Conservation (phyloP, 2,888 invertebrate genomes). For the Toxonevra muliebris region DNA sequence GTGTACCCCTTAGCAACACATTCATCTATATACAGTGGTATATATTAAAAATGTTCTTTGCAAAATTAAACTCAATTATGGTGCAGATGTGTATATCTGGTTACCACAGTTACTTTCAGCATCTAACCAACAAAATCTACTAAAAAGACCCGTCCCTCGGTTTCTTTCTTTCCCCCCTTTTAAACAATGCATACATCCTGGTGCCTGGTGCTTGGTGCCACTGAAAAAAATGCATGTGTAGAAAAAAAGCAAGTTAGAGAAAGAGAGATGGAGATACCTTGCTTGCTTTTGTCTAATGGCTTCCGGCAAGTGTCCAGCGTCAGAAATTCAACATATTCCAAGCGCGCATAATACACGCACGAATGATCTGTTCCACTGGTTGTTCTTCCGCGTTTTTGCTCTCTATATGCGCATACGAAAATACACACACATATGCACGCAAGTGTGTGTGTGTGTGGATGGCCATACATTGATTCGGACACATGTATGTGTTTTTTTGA, state of each 20-base stretch:
- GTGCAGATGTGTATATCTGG: too few relatives aligned
- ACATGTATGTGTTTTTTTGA: neutral
- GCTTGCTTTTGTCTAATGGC: constrained; percentile 25
- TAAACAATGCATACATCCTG: neutral
- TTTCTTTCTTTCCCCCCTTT: neutral
- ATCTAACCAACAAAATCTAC: too few relatives aligned
- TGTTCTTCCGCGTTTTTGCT: constrained; percentile 20
- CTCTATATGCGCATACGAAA: constrained; percentile 11
- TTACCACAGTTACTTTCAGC: too few relatives aligned
- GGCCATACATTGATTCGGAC: constrained; percentile 4
- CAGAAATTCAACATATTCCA: constrained; percentile 8
- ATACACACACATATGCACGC: neutral
- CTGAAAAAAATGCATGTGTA: neutral
- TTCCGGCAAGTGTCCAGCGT: constrained; percentile 29
- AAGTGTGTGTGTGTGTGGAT: neutral
- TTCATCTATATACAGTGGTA: too few relatives aligned
- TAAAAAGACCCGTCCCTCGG: too few relatives aligned
- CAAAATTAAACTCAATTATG: too few relatives aligned
- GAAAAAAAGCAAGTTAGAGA: too few relatives aligned
- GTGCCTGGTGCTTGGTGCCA: neutral
- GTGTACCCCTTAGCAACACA: too few relatives aligned
- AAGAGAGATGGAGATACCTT: neutral
- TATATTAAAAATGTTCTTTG: too few relatives aligned
- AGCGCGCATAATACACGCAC: neutral
- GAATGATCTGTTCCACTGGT: constrained; percentile 3